These are phyloP conservation scores for Cisticola juncidis DNA, from an alignment of 2,113 vertebrate genomes.

Conservation along the genomic window DNA sequence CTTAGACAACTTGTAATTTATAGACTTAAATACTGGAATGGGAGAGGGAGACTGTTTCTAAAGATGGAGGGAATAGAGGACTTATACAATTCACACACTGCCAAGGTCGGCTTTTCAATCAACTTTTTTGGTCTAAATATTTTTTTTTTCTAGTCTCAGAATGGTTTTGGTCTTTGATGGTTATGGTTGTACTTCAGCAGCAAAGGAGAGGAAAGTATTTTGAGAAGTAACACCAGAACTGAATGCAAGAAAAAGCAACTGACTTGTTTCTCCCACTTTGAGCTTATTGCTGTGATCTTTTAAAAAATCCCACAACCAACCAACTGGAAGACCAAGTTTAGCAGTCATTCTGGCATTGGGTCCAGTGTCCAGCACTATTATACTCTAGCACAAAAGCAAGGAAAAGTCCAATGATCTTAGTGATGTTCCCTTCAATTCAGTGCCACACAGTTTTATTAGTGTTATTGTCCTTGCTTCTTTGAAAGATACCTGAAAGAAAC, in stretches of 20 bases:
- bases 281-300: constrained; percentile 76
- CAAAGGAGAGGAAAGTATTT: constrained; percentile 60
- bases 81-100: constrained; percentile 58
- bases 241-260: constrained; percentile 48
- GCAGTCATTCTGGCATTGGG: constrained; percentile 70
- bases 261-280: constrained; percentile 54
- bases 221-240: constrained; percentile 64
- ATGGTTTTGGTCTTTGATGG: constrained; percentile 67
- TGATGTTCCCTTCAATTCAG: constrained; percentile 64
- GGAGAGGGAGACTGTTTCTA: constrained; percentile 54
- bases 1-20: constrained; percentile 64
- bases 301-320: constrained; percentile 64
- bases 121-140: constrained; percentile 62
- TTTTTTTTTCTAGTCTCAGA: constrained; percentile 47
- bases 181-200: constrained; percentile 54
- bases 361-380: constrained; percentile 80
- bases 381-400: constrained; percentile 70
- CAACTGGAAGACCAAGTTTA: constrained; percentile 77
- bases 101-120: constrained; percentile 50
- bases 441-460: constrained; percentile 28
- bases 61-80: constrained; percentile 52
- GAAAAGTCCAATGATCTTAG: constrained; percentile 66
- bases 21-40: constrained; percentile 62
- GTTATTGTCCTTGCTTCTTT: constrained; percentile 94
- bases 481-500: constrained; percentile 88